These are phyloP conservation scores for Lutraria lutraria DNA, from an alignment of 2,888 invertebrate species.

Conservation along the genomic window DNA sequence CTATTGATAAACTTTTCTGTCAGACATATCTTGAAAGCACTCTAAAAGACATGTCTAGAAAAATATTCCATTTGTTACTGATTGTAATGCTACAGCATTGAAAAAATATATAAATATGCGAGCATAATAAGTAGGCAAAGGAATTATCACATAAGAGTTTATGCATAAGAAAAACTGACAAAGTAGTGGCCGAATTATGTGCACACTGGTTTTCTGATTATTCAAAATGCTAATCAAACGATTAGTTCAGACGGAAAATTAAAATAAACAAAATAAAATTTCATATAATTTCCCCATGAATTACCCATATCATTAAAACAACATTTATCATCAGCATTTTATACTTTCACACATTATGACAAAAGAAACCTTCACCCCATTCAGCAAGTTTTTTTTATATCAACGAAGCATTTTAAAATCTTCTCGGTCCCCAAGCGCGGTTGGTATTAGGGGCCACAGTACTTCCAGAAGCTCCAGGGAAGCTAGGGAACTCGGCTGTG, in stretches of 20 bases:
- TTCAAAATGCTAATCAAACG: background rate
- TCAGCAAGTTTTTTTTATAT: background rate
- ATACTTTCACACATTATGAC: background rate
- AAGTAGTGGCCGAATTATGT: background rate
- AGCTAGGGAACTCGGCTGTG: conserved; percentile 86
- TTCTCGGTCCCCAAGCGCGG: conserved; percentile 79
- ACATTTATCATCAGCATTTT: background rate
- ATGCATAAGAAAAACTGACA: background rate
- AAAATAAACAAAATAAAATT: background rate
- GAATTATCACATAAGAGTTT: background rate
- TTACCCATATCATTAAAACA: background rate
- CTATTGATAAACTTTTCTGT: background rate
- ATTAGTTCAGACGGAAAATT: background rate
- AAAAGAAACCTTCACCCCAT: background rate
- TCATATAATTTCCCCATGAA: background rate
- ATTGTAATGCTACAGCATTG: background rate
- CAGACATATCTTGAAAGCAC: background rate
- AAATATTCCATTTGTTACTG: conserved; percentile 11
- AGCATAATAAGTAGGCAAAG: background rate
- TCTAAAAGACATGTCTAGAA: background rate
- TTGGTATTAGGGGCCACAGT: conserved; percentile 77
- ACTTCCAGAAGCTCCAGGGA: conserved; percentile 67
- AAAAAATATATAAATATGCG: background rate
- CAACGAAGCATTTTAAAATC: conserved; percentile 28
- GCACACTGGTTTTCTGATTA: background rate